Percentiles rank a stretch among this genome's conserved stretches.
Conservation (phyloP, 2,113 vertebrate species). For the Crotalus tigris region DNA sequence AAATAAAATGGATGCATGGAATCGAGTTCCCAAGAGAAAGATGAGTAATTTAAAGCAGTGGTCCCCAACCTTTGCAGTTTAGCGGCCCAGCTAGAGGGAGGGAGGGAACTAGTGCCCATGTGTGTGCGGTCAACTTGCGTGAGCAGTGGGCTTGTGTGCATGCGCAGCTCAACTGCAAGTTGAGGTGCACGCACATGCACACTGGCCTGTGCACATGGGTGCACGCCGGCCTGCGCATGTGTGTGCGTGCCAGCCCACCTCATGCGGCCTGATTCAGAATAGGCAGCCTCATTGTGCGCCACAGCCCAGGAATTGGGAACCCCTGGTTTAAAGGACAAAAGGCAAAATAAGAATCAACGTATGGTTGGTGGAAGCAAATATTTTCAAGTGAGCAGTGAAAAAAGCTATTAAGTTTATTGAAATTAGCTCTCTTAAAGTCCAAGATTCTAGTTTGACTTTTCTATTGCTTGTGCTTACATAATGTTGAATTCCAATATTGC, state of each 20-base stretch:
- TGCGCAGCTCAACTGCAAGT: background rate
- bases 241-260: background rate
- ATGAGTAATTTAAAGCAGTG: background rate
- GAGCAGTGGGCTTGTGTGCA: background rate
- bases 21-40: background rate
- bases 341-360: background rate
- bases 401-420: too few species aligned
- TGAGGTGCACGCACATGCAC: too few species aligned
- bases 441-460: too few species aligned
- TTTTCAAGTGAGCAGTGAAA: background rate
- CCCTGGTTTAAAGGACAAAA: background rate
- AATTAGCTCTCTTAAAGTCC: too few species aligned
- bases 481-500: too few species aligned
- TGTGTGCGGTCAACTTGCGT: background rate
- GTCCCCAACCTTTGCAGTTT: background rate
- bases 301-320: background rate
- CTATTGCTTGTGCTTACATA: too few species aligned
- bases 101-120: background rate
- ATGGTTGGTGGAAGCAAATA: background rate
- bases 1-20: background rate
- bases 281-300: background rate
- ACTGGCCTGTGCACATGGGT: background rate
- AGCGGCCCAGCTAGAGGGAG: background rate
- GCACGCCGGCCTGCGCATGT: background rate
- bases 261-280: background rate